Base-by-base conservation (phyloP, 2,113 vertebrate genomes). In the Scortum barcoo region DNA sequence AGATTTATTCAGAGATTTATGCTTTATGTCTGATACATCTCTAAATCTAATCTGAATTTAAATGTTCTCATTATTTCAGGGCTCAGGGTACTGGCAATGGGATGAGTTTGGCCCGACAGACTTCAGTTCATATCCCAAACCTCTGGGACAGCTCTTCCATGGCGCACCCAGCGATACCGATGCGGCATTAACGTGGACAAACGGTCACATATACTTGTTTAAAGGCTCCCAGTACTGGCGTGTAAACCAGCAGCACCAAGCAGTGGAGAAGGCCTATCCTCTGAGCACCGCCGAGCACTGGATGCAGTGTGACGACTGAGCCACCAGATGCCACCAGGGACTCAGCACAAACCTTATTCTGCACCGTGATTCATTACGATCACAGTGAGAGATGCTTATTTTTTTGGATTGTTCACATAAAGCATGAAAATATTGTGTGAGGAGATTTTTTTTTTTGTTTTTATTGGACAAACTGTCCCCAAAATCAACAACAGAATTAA, bases 81-180 rank as follows among this genome's bases (percentile, higher is more conserved):
- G 92, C 28, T 92, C 90, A 33, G 88, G 83, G 7, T 96, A 96
- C 85, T 97, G 96, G 96, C 95, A 96, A 78, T 97, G 96, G 96
- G 95, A 97, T 17, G 96, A 97, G 90, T 76, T 95, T 65, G 87
- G 88, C 7, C 83, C 51, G 13, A 94, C 74, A 3, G 88, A 95
- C 70, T 93, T 96, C 81, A 83, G 81, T 4, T 80, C 77, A 6
- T 94, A 93, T 60, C 95, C 96, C 20, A 96, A 93, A 89, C 93
- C 94, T 13, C 92, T 91, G n/a, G 85, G 92, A 28, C 36, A 85
- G 4, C 87, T 97, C 44, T 95, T 96, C 77, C 78, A 85, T 0
- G 95, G 95, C 20, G 83, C 89, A 0, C 96, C 96, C 3, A 84
- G 92, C 42, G 80, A 75, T 3, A 87, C 83, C 0, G 94, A 96